Conservation (phyloP, 1,140 invertebrate genomes). For the Lucilia sericata region DNA sequence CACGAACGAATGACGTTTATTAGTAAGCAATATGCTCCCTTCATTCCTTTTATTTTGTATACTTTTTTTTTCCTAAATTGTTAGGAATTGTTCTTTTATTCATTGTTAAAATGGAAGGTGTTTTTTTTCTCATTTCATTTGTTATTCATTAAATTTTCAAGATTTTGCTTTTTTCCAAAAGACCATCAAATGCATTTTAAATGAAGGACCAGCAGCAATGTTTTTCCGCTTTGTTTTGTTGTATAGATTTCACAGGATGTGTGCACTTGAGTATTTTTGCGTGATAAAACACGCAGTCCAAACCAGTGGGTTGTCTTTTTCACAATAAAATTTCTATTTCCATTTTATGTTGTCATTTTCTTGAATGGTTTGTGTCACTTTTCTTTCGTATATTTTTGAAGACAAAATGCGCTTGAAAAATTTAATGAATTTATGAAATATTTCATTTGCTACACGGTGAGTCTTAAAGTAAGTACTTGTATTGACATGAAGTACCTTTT, state of each 20-base stretch:
- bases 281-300: slow-evolving; percentile 11
- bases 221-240: neutral
- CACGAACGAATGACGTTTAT: neutral
- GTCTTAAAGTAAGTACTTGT: too few species aligned
- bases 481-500: too few species aligned
- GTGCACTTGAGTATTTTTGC: neutral
- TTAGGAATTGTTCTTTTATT: neutral
- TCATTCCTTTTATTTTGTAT: neutral
- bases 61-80: neutral
- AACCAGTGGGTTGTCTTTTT: neutral
- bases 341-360: neutral
- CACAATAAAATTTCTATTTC: too few species aligned
- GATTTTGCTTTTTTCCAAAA: neutral
- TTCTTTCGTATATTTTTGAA: too few species aligned
- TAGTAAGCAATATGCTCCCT: neutral
- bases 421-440: neutral
- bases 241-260: neutral
- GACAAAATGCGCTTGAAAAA: neutral
- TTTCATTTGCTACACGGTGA: neutral
- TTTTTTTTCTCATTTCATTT: neutral
- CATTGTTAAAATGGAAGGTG: slow-evolving; percentile 19
- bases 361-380: neutral
- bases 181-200: neutral
- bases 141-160: neutral
- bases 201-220: neutral